Conservation (phyloP, 1,140 invertebrate species). For the Drosophila ohnishii region DNA sequence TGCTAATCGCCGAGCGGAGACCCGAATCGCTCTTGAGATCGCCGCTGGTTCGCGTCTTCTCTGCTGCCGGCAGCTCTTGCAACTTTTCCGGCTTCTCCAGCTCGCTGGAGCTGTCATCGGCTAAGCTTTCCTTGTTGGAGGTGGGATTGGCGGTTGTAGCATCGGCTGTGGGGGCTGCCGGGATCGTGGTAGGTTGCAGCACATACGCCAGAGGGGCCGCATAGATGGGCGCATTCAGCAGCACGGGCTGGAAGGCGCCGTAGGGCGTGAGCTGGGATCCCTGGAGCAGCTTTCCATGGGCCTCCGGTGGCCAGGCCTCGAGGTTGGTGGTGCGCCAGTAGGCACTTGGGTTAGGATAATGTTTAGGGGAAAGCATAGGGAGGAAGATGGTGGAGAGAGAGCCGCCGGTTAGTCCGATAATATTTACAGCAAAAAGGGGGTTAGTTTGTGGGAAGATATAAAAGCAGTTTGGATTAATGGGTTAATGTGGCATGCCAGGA, state of each 20-base stretch:
- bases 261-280: conserved; percentile 22
- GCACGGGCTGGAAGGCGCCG: conserved; percentile 35
- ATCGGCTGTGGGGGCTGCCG: conserved; percentile 11
- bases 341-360: conserved; percentile 47
- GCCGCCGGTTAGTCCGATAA: conserved; percentile 57
- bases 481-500: conserved; percentile 28
- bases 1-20: conserved; percentile 59
- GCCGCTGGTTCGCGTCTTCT: conserved; percentile 45
- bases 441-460: conserved; percentile 11
- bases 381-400: conserved; percentile 38
- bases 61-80: conserved; percentile 29
- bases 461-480: conserved; percentile 4
- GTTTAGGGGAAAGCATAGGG: conserved; percentile 26
- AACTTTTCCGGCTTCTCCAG: conserved; percentile 58
- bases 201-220: conserved; percentile 49
- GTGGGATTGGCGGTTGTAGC: conserved; percentile 41
- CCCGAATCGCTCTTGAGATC: conserved; percentile 64
- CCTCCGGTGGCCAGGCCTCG: conserved; percentile 66
- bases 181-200: conserved; percentile 46
- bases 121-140: conserved; percentile 32
- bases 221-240: conserved; percentile 53
- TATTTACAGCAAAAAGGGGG: conserved; percentile 61
- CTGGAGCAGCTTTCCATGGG: conserved; percentile 17
- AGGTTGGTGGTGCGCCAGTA: conserved; percentile 70
- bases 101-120: conserved; percentile 34